phyloP scores from a whole-genome alignment of 2,888 invertebrate genomes.

The Macrophya annulata region DNA sequence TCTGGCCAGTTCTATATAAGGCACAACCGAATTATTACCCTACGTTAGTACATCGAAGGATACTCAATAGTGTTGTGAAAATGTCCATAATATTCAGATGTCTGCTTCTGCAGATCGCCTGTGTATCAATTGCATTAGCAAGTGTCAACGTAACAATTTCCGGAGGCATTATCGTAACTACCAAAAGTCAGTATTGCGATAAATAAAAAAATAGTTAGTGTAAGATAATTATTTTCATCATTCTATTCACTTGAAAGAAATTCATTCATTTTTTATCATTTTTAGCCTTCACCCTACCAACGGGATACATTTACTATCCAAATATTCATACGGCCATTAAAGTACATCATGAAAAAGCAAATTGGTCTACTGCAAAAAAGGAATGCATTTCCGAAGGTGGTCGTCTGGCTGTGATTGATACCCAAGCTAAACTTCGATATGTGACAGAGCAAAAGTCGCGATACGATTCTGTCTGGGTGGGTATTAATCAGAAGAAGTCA shows the following conservation, averaged over 20 bases:
- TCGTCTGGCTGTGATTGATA: slow-evolving; percentile 34
- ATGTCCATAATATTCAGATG: background rate
- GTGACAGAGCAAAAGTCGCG: background rate
- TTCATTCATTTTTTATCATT: background rate
- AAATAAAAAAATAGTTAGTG: background rate
- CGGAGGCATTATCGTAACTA: background rate
- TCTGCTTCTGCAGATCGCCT: slow-evolving; percentile 25
- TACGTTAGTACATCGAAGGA: background rate
- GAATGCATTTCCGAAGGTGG: slow-evolving; percentile 33
- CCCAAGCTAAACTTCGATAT: background rate
- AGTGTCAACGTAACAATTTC: background rate
- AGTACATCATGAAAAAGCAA: background rate
- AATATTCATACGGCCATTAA: background rate
- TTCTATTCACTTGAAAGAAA: background rate
- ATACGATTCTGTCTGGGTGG: slow-evolving; percentile 1
- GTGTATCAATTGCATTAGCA: slow-evolving; percentile 1
- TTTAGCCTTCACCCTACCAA: background rate
- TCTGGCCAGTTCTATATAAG: background rate
- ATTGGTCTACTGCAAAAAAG: background rate
- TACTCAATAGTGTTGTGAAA: background rate
- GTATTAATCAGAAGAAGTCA: background rate
- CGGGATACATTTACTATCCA: slow-evolving; percentile 29
- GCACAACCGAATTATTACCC: background rate
- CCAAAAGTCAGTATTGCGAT: background rate
- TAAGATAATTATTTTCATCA: background rate